Conservation (phyloP, 2,797 vertebrate species). For the Lepilemur ruficaudatus region DNA sequence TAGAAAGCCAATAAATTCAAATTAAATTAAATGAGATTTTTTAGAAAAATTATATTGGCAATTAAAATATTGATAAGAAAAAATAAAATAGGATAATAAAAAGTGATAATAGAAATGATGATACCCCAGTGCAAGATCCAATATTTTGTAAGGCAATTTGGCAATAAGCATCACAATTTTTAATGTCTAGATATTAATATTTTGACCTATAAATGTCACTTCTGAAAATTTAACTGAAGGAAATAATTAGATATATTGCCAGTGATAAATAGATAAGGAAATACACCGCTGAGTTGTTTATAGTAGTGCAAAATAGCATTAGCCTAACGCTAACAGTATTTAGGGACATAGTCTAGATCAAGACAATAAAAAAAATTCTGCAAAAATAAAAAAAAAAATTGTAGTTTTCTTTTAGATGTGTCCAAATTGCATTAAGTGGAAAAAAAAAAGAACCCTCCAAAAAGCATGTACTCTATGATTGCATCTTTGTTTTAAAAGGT, state of each 20-base stretch:
- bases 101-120: neutral
- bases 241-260: neutral
- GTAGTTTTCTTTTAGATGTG: neutral
- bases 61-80: neutral
- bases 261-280: neutral
- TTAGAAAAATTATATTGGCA: neutral
- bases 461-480: neutral
- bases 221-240: neutral
- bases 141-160: neutral
- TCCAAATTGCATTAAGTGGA: neutral
- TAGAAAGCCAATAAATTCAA: no score
- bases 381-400: neutral
- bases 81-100: neutral
- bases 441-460: neutral
- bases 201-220: neutral
- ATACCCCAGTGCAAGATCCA: neutral
- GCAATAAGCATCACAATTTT: neutral
- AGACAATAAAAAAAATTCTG: neutral
- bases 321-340: neutral
- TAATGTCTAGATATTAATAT: neutral
- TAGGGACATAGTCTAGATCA: neutral
- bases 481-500: neutral
- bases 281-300: neutral
- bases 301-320: neutral
- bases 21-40: neutral